phyloP scores from a whole-genome alignment of 2,888 invertebrate genomes.

The Platerodrilus igneus region DNA sequence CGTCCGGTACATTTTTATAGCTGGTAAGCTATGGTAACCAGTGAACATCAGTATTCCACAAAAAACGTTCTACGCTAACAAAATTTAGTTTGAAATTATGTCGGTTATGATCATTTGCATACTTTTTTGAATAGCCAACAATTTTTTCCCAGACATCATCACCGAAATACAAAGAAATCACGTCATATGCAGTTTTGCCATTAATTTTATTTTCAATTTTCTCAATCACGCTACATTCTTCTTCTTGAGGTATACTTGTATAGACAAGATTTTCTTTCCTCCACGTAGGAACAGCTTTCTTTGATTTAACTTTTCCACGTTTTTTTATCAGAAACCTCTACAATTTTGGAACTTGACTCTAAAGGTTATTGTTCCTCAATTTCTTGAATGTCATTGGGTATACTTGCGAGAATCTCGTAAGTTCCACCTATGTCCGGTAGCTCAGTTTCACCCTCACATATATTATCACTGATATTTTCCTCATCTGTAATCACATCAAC shows the following conservation, averaged over 20 bases:
- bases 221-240: conserved; percentile 3
- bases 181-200: conserved; percentile 5
- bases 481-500: conserved; percentile 2
- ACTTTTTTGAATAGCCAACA: conserved; percentile 1
- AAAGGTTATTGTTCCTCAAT: too few species aligned
- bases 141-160: conserved; percentile 7
- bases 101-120: conserved; percentile 1
- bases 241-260: conserved; percentile 5
- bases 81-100: neutral
- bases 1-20: conserved; percentile 13
- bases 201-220: conserved; percentile 9
- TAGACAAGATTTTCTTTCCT: conserved; percentile 9
- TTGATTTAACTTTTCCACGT: conserved; percentile 3
- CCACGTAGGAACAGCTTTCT: conserved; percentile 12
- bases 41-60: conserved; percentile 2
- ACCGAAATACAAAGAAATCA: conserved; percentile 9
- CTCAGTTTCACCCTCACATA: neutral
- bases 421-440: too few species aligned
- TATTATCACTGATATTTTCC: neutral
- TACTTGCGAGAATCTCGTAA: too few species aligned
- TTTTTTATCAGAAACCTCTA: too few species aligned
- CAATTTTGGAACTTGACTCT: too few species aligned
- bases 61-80: neutral
- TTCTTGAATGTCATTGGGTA: too few species aligned
- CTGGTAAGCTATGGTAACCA: too few species aligned